These are phyloP conservation scores for Xylocampa areola DNA, from an alignment of 2,888 invertebrate genomes.

Conservation along the genomic window DNA sequence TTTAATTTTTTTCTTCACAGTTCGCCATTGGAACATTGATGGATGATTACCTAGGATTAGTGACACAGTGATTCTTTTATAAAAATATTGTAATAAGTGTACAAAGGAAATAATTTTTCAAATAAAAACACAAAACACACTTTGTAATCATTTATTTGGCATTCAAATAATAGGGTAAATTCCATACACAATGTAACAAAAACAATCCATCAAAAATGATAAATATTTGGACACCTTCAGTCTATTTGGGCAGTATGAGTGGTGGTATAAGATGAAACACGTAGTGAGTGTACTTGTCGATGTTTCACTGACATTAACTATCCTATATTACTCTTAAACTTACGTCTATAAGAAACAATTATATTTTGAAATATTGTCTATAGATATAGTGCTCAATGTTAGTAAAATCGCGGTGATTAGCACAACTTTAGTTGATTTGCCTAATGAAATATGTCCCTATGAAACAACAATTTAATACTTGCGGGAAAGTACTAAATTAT, in stretches of 20 bases:
- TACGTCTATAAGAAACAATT: constrained; percentile 61
- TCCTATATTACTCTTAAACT: constrained; percentile 63
- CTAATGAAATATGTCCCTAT: too few relatives aligned
- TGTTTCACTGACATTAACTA: constrained; percentile 60
- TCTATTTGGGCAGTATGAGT: constrained; percentile 85
- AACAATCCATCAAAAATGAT: constrained; percentile 81
- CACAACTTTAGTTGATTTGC: constrained; percentile 7
- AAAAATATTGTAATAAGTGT: constrained; percentile 42
- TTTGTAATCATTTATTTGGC: constrained; percentile 86
- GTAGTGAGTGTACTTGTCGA: constrained; percentile 54
- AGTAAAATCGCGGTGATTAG: constrained; percentile 22
- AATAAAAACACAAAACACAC: constrained; percentile 62
- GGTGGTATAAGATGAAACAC: constrained; percentile 63
- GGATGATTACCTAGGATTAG: constrained; percentile 98
- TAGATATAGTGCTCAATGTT: constrained; percentile 50
- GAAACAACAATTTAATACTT: constrained; percentile 1
- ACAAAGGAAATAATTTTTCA: constrained; percentile 57
- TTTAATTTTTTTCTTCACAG: constrained; percentile 90
- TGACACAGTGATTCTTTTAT: constrained; percentile 83
- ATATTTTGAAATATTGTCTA: constrained; percentile 60
- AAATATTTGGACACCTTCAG: constrained; percentile 88
- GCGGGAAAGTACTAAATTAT: constrained; percentile 13
- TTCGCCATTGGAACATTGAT: constrained; percentile 99
- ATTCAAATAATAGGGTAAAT: constrained; percentile 86
- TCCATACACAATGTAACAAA: constrained; percentile 87